A percentile compares a stretch with the other conserved stretches of the same genome.
phyloP scores from a whole-genome alignment of 1,140 invertebrate species.

The Scaptomyza pallida region DNA sequence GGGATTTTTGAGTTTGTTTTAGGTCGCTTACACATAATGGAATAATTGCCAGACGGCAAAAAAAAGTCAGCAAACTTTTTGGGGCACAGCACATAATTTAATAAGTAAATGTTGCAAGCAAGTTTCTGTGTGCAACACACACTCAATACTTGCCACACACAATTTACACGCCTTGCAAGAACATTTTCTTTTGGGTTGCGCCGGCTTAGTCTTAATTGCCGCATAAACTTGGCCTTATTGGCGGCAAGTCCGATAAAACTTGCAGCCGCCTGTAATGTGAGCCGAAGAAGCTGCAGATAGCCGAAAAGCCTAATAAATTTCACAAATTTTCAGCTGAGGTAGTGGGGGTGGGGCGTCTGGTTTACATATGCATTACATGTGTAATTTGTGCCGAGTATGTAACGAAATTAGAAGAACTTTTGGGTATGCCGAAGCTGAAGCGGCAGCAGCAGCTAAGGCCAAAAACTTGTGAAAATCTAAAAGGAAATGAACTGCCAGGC shows the following conservation, averaged over 20 bases:
- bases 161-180: slow-evolving; percentile 64
- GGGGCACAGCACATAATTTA: slow-evolving; percentile 63
- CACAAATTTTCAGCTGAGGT: slow-evolving; percentile 8
- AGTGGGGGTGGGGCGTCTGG: not conserved
- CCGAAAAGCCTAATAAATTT: slow-evolving; percentile 66
- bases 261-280: slow-evolving; percentile 61
- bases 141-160: slow-evolving; percentile 6
- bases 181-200: slow-evolving; percentile 26
- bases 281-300: slow-evolving; percentile 18
- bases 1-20: slow-evolving; percentile 47
- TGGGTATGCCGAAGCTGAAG: too few relatives aligned
- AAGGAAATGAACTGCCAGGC: slow-evolving; percentile 64
- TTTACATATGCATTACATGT: slow-evolving; percentile 79
- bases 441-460: slow-evolving; percentile 27
- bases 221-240: slow-evolving; percentile 76
- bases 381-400: slow-evolving; percentile 71
- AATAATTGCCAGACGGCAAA: slow-evolving; percentile 66
- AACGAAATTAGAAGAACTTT: slow-evolving; percentile 80
- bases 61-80: slow-evolving; percentile 37
- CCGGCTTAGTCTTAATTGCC: slow-evolving; percentile 69
- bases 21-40: slow-evolving; percentile 64
- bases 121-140: slow-evolving; percentile 38
- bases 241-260: slow-evolving; percentile 67
- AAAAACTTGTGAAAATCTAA: slow-evolving; percentile 47
- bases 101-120: slow-evolving; percentile 60